phyloP scores from a whole-genome alignment of 1,140 invertebrate species.

The Diabrotica undecimpunctata region DNA sequence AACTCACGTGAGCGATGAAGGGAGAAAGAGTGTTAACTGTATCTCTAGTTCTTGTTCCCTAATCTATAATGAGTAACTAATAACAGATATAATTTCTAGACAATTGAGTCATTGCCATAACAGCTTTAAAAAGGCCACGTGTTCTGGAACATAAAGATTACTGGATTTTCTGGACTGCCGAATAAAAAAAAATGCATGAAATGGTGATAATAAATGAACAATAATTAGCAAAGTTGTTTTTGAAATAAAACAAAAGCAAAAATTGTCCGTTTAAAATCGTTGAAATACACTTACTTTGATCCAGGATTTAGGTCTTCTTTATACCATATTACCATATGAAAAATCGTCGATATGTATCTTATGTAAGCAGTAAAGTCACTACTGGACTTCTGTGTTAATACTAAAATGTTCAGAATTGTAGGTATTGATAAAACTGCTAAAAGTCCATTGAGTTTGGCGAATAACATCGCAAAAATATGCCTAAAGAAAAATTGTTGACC shows the following conservation, averaged over 20 bases:
- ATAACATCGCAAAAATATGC: slow-evolving; percentile 57
- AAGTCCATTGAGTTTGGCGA: slow-evolving; percentile 60
- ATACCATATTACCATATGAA: slow-evolving; percentile 74
- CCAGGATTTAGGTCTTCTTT: slow-evolving; percentile 56
- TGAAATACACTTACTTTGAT: slow-evolving; percentile 31
- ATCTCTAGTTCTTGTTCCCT: too few relatives aligned
- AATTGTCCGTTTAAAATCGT: background rate
- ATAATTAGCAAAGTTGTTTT: too few relatives aligned
- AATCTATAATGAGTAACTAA: too few relatives aligned
- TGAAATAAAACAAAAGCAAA: background rate
- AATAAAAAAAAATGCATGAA: too few relatives aligned
- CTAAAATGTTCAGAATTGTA: slow-evolving; percentile 60
- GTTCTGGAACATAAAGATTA: too few relatives aligned
- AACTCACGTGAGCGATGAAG: too few relatives aligned
- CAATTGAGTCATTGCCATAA: too few relatives aligned
- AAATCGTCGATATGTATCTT: slow-evolving; percentile 69
- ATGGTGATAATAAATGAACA: too few relatives aligned
- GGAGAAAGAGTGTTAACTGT: too few relatives aligned
- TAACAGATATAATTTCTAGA: too few relatives aligned
- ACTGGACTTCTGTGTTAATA: slow-evolving; percentile 63
- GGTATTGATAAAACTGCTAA: slow-evolving; percentile 60
- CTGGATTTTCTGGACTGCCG: too few relatives aligned
- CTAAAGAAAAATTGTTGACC: slow-evolving; percentile 63
- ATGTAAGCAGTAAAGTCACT: slow-evolving; percentile 63
- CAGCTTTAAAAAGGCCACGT: too few relatives aligned